Percentiles rank a stretch among this genome's conserved stretches.
These are phyloP conservation scores for Gymnorhina tibicen DNA, from an alignment of 2,113 vertebrate species.

Conservation along the genomic window DNA sequence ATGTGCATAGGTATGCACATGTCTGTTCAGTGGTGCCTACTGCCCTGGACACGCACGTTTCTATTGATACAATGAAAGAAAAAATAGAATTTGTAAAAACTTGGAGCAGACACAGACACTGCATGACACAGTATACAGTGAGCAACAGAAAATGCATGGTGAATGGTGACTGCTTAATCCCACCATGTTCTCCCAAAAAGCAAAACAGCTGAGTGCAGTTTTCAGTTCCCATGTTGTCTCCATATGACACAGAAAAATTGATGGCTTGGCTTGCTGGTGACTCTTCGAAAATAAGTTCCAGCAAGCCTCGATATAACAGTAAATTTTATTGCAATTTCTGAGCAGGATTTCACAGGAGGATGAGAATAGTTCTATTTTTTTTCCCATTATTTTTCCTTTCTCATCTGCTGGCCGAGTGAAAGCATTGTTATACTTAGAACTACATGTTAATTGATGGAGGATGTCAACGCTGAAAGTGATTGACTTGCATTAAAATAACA, in stretches of 20 bases:
- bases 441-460: neutral
- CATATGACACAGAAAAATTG: constrained; percentile 1
- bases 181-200: neutral
- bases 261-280: neutral
- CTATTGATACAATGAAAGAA: neutral
- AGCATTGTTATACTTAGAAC: neutral
- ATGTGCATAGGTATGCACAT: neutral
- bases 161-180: neutral
- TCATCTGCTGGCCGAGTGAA: neutral
- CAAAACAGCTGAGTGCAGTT: neutral
- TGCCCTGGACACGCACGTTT: neutral
- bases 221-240: neutral
- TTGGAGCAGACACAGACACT: neutral
- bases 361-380: neutral
- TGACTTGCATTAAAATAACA: neutral
- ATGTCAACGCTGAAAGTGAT: neutral
- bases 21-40: neutral
- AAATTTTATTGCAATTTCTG: constrained; percentile 38
- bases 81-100: neutral
- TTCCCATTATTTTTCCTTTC: neutral
- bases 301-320: constrained; percentile 19
- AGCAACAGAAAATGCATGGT: neutral
- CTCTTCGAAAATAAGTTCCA: constrained; percentile 42
- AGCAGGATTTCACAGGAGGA: neutral
- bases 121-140: neutral